These are phyloP conservation scores for Aphrophora alni DNA, from an alignment of 2,888 invertebrate species.

Conservation along the genomic window DNA sequence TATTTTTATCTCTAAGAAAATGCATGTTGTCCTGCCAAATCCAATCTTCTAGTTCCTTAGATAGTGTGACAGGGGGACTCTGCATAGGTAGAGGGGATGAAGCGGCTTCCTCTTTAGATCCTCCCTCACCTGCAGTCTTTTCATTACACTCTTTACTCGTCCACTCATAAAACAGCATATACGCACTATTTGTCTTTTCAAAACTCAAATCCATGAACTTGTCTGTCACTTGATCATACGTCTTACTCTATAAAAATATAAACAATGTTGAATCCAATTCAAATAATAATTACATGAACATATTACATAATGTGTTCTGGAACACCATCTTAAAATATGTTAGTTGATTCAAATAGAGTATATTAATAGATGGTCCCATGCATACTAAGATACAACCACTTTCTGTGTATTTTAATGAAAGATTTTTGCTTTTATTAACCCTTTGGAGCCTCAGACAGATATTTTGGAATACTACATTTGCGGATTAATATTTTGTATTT, in stretches of 20 bases:
- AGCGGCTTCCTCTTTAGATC: slow-evolving; percentile 55
- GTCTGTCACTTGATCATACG: slow-evolving; percentile 94
- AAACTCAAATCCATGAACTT: slow-evolving; percentile 98
- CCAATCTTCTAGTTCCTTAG: slow-evolving; percentile 89
- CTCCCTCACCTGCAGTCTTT: slow-evolving; percentile 50
- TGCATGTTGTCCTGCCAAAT: slow-evolving; percentile 98
- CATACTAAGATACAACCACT: too few relatives aligned
- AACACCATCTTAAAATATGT: too few relatives aligned
- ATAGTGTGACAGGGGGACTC: slow-evolving; percentile 63
- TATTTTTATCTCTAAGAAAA: slow-evolving; percentile 92
- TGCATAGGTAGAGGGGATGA: slow-evolving; percentile 48
- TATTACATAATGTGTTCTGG: too few relatives aligned
- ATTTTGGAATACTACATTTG: too few relatives aligned
- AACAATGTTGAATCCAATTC: too few relatives aligned
- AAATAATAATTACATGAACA: too few relatives aligned
- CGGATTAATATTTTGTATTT: too few relatives aligned
- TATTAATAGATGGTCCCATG: too few relatives aligned
- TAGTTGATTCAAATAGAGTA: too few relatives aligned
- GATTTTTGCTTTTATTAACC: too few relatives aligned
- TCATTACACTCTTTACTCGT: slow-evolving; percentile 50
- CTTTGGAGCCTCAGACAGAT: too few relatives aligned
- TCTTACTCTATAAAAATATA: slow-evolving; percentile 76
- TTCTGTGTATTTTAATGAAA: too few relatives aligned
- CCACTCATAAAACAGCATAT: slow-evolving; percentile 95
- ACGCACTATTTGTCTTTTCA: slow-evolving; percentile 97